Conservation (phyloP, 2,888 invertebrate genomes). For the Megalurothrips usitatus region DNA sequence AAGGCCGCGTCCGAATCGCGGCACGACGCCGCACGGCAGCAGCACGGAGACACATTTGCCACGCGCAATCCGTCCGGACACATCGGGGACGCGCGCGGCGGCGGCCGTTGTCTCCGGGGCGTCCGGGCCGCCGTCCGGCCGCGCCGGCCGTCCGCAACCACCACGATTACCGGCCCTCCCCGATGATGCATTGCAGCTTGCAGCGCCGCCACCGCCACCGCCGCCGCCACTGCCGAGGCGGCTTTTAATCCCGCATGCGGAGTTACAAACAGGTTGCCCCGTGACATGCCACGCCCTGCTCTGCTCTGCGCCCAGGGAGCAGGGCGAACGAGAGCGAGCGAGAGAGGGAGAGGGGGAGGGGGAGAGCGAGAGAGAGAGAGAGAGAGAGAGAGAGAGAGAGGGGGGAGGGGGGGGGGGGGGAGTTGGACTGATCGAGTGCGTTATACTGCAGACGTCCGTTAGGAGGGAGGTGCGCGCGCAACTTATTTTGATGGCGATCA, state of each 20-base stretch:
- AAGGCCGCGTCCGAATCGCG: neutral
- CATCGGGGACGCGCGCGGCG: no score
- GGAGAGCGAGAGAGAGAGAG: no score
- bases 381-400: no score
- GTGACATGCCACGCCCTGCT: neutral
- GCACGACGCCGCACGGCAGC: no score
- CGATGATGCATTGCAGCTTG: neutral
- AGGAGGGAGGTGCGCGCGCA: neutral
- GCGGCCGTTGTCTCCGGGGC: neutral
- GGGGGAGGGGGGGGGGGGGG: no score
- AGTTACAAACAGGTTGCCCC: constrained; percentile 1
- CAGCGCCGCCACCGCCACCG: no score
- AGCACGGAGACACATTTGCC: neutral
- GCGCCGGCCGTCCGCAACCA: neutral
- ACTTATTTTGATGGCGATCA: constrained; percentile 26
- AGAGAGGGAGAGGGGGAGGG: no score
- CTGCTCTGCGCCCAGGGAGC: neutral
- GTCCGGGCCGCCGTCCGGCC: neutral
- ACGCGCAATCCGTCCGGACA: neutral
- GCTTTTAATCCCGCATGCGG: constrained; percentile 13
- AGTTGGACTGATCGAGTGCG: constrained; percentile 16
- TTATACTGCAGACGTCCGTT: constrained; percentile 1
- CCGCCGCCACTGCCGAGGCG: no score
- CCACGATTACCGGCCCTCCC: neutral
- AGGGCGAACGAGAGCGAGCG: no score